Evolutionary conservation across 2,888 invertebrate genomes (phyloP).

Genomic region (Aporophyla lueneburgensis): DNA sequence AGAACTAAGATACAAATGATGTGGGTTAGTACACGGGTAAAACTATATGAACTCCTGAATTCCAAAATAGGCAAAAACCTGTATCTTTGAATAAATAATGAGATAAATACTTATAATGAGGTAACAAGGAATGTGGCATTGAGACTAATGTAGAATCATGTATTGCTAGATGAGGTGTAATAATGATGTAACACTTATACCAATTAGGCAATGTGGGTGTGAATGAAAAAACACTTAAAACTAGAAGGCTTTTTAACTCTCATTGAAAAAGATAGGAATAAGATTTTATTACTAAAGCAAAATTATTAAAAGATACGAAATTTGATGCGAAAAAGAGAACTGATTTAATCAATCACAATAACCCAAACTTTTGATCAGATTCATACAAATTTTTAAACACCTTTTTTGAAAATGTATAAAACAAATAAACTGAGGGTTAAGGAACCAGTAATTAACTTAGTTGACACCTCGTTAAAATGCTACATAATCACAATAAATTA

Average conservation of each 20-base stretch:
- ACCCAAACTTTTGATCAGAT: not conserved
- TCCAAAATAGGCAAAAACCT: too few relatives aligned
- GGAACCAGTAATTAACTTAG: constrained; percentile 25
- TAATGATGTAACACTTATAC: constrained; percentile 14
- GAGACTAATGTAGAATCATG: constrained; percentile 1
- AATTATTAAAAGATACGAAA: not conserved
- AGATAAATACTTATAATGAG: constrained; percentile 1
- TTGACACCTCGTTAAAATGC: constrained; percentile 21
- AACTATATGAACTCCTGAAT: too few relatives aligned
- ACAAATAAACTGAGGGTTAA: not conserved
- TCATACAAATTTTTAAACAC: not conserved
- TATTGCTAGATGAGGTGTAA: constrained; percentile 6
- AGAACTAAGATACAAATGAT: too few relatives aligned
- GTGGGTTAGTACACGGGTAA: too few relatives aligned
- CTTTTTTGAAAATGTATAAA: not conserved
- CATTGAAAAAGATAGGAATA: not conserved
- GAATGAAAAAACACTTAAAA: not conserved
- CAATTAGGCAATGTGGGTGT: too few relatives aligned
- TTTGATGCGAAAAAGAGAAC: not conserved
- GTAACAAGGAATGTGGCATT: constrained; percentile 6
- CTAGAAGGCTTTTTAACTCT: not conserved
- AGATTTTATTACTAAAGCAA: not conserved
- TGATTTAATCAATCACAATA: not conserved
- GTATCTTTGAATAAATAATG: not conserved
- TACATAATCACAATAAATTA: constrained; percentile 34